Base-by-base conservation (phyloP, 2,113 vertebrate genomes). In the Mastomys natalensis region DNA sequence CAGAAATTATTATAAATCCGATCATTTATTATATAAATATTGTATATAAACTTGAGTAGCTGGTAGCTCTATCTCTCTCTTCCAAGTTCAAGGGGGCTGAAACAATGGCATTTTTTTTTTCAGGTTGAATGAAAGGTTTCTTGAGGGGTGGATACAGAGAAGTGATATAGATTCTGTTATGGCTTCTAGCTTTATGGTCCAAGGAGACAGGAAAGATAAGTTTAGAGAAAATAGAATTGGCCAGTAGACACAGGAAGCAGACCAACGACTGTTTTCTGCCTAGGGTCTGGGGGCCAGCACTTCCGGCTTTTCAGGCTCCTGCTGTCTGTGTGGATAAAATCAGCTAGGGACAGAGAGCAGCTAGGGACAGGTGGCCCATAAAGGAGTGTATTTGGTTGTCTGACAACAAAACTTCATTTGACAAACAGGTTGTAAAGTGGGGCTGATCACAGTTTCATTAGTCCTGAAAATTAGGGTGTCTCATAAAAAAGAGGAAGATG, bases 401-500 rank as follows among this genome's bases (percentile, higher is more conserved):
- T 68, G 40, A 82, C 78, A 96, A 85, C 74, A 94, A 88, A 93
- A 80, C 74, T 64, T 80, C 76, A 90, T 76, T 90, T 29, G 51
- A 3, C 62, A 95, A 87, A 77, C 3, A 86, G 11, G 24, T 0
- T 4, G 2, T 66, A 26, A 89, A n/a, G 40, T 11, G 22, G 24
- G 62, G 58, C 53, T 89, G n/a, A 29, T 70, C 60, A 89, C 11
- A 58, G 53, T 89, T 85, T 81, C 40, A 31, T 80, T 55, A 77
- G 0, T 40, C 13, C 19, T 74, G 93, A 97, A 94, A 93, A 92
- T 70, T 90, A 91, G 91, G 77, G 16, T 68, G 89, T 97, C 80
- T 87, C 76, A 66, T 86, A 96, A 87, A 82, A 73, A 96, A 87
- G 91, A 97, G 91, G 74, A 98, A 95, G 31, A 85, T 72, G 80